Percentiles rank a stretch among this genome's conserved stretches.
These are phyloP conservation scores for Hipparchia sbordonii DNA, from an alignment of 2,888 invertebrate species.

Conservation along the genomic window DNA sequence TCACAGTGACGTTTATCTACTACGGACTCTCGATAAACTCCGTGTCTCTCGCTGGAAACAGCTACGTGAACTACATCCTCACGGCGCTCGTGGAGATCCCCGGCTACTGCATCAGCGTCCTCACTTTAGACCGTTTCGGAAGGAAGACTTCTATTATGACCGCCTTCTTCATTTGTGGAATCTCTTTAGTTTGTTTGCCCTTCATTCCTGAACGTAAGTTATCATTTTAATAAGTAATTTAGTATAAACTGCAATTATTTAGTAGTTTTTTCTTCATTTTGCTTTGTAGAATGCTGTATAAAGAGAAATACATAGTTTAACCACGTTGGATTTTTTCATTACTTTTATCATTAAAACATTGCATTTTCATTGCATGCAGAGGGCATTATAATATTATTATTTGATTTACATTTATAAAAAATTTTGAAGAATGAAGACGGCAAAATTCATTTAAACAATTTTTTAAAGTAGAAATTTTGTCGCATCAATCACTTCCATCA, in stretches of 20 bases:
- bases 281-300: not conserved
- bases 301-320: not conserved
- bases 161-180: constrained; percentile 83
- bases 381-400: no score
- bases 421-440: no score
- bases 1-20: constrained; percentile 90
- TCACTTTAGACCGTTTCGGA: constrained; percentile 83
- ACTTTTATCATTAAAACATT: not conserved
- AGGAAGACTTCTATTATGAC: constrained; percentile 82
- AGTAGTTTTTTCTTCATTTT: not conserved
- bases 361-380: no score
- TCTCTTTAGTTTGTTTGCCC: constrained; percentile 80
- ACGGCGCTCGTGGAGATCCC: constrained; percentile 86
- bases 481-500: not conserved
- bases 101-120: constrained; percentile 82
- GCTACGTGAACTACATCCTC: constrained; percentile 89
- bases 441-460: no score
- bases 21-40: constrained; percentile 91
- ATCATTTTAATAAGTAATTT: not conserved
- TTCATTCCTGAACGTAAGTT: constrained; percentile 81
- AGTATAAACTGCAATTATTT: not conserved
- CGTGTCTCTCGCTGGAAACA: constrained; percentile 88
- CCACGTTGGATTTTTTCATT: not conserved
- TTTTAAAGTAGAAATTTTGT: not conserved
- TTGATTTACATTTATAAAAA: no score